Evolutionary conservation across 2,888 invertebrate species (phyloP).

Genomic region (Melanostoma scalare): DNA sequence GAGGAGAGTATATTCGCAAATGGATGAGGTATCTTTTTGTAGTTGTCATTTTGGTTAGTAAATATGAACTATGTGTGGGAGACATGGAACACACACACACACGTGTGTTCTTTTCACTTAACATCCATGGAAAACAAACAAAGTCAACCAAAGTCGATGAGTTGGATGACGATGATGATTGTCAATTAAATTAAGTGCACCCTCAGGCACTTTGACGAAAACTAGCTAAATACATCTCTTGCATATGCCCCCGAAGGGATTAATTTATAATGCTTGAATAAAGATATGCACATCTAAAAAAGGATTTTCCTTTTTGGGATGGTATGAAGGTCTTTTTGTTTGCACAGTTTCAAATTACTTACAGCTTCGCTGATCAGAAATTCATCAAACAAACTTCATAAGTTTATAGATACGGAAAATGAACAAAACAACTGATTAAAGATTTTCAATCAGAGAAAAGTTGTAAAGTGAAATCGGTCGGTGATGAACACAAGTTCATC

Average conservation of each 20-base stretch:
- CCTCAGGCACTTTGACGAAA: slow-evolving; percentile 77
- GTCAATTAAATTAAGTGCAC: slow-evolving; percentile 82
- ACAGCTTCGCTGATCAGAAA: too few species aligned
- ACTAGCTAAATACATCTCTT: slow-evolving; percentile 59
- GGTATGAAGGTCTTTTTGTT: neutral
- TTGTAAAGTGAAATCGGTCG: too few species aligned
- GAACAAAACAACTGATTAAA: too few species aligned
- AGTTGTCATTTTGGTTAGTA: slow-evolving; percentile 49
- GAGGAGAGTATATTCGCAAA: neutral
- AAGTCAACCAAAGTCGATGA: slow-evolving; percentile 56
- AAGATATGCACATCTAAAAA: slow-evolving; percentile 30
- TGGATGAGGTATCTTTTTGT: slow-evolving; percentile 36
- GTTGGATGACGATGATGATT: slow-evolving; percentile 73
- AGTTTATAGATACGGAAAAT: too few species aligned
- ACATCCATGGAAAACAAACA: slow-evolving; percentile 47
- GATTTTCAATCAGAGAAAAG: too few species aligned
- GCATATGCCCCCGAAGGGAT: slow-evolving; percentile 34
- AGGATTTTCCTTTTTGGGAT: neutral
- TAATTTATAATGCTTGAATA: slow-evolving; percentile 56
- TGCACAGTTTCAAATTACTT: too few species aligned
- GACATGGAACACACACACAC: slow-evolving; percentile 6
- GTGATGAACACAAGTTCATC: too few species aligned
- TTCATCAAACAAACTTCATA: too few species aligned
- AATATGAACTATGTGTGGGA: slow-evolving; percentile 53
- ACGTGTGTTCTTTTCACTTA: slow-evolving; percentile 8